Conservation (phyloP, 2,888 invertebrate species). For the Xanthorhoe designata region DNA sequence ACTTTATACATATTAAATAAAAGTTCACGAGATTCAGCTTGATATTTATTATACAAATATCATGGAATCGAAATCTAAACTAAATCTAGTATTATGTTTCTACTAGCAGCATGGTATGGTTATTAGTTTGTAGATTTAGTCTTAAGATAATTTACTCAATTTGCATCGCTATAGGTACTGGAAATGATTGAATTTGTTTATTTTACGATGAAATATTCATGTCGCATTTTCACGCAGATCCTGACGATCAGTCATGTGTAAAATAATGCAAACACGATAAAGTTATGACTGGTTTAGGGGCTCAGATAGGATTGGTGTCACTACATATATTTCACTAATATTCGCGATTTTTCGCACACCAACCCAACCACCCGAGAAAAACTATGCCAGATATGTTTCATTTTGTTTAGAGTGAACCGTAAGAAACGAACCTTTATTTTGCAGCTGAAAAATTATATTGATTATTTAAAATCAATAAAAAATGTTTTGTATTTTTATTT, state of each 20-base stretch:
- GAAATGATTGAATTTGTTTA: conserved; percentile 58
- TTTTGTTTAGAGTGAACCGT: conserved; percentile 24
- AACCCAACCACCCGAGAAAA: conserved; percentile 27
- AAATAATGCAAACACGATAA: conserved; percentile 83
- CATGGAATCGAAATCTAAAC: no score
- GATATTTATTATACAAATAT: no score
- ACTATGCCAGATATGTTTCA: conserved; percentile 34
- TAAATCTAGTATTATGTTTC: no score
- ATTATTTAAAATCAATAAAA: no score
- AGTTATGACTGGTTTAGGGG: conserved; percentile 75
- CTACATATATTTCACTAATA: conserved; percentile 30
- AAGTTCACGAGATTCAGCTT: neutral
- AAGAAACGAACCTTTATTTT: conserved; percentile 6
- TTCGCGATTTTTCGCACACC: conserved; percentile 29
- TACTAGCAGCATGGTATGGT: no score
- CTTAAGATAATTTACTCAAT: conserved; percentile 11
- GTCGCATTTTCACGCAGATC: conserved; percentile 77
- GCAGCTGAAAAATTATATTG: neutral
- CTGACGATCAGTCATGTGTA: conserved; percentile 71
- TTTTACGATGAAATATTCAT: conserved; percentile 76
- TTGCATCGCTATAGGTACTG: conserved; percentile 8
- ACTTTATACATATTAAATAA: neutral
- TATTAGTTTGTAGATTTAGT: no score
- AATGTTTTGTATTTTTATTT: no score
- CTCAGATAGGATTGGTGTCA: conserved; percentile 60